A percentile compares a stretch with the other conserved stretches of the same genome.
phyloP scores from a whole-genome alignment of 2,888 invertebrate species.

The Tachina grossa region DNA sequence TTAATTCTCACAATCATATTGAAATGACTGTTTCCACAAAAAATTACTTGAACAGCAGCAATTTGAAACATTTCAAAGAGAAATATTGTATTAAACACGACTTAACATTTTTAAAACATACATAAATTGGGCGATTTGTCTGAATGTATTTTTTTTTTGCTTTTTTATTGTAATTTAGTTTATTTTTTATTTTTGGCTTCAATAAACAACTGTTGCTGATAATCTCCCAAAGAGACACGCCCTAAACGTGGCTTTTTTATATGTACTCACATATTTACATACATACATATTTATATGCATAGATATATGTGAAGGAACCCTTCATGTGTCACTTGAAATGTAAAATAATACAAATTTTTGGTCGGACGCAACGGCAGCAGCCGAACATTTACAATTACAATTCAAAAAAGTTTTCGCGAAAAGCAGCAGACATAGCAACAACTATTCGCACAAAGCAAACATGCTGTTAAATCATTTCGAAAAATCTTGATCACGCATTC shows the following conservation, averaged over 20 bases:
- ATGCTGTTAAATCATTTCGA: constrained; percentile 67
- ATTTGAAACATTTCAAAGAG: constrained; percentile 27
- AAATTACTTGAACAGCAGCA: constrained; percentile 22
- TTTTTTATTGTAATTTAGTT: not conserved
- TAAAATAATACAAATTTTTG: constrained; percentile 57
- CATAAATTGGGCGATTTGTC: constrained; percentile 46
- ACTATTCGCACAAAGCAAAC: constrained; percentile 54
- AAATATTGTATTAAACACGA: constrained; percentile 23
- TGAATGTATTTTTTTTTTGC: not conserved
- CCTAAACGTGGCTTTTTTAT: constrained; percentile 59
- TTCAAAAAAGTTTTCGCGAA: constrained; percentile 59
- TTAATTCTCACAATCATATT: constrained; percentile 62
- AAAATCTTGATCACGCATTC: constrained; percentile 70
- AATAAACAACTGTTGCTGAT: constrained; percentile 39
- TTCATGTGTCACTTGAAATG: constrained; percentile 56
- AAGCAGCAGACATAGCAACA: constrained; percentile 33
- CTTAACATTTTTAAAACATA: not conserved
- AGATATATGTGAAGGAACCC: constrained; percentile 40
- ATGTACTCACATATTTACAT: not conserved
- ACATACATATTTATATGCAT: no score
- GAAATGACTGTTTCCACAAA: constrained; percentile 28
- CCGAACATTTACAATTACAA: constrained; percentile 53
- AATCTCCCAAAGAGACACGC: constrained; percentile 55
- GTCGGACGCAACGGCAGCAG: constrained; percentile 39
- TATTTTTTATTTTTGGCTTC: constrained; percentile 4